phyloP scores from a whole-genome alignment of 2,797 vertebrate species.

The Stomatorhinus walkeri region DNA sequence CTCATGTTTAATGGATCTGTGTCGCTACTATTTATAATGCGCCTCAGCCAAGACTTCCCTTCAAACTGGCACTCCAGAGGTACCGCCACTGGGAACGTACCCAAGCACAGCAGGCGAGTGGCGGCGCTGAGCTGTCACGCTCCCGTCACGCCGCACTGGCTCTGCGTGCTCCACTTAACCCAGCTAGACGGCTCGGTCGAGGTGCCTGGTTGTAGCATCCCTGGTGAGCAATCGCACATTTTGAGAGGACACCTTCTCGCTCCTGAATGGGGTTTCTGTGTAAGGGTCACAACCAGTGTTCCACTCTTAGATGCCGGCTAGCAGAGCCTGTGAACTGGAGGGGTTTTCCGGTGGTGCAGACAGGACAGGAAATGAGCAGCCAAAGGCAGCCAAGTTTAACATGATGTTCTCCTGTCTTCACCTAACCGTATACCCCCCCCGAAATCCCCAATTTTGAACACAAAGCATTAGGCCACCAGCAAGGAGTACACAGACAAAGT shows the following conservation, averaged over 20 bases:
- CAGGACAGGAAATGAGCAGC: neutral
- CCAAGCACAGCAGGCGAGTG: neutral
- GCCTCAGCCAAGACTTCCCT: neutral
- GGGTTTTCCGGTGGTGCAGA: neutral
- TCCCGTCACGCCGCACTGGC: neutral
- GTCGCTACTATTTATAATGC: slow-evolving; percentile 24
- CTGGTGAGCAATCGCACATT: neutral
- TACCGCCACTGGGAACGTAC: neutral
- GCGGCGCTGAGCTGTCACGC: neutral
- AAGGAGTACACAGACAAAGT: neutral
- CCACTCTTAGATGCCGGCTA: neutral
- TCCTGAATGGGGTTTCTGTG: neutral
- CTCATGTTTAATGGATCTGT: slow-evolving; percentile 30
- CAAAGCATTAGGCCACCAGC: neutral
- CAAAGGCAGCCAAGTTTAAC: neutral
- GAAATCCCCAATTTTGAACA: neutral
- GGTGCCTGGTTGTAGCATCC: neutral
- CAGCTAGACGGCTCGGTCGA: neutral
- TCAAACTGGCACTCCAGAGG: neutral
- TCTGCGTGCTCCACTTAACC: neutral
- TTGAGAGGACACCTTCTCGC: neutral
- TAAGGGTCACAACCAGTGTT: neutral
- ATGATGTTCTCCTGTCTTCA: neutral
- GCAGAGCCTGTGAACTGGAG: neutral
- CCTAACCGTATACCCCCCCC: neutral